Evolutionary conservation across 2,888 invertebrate genomes (phyloP), one percentile per base, ranked within the genome.

Genomic region (Quadriops clusia): DNA sequence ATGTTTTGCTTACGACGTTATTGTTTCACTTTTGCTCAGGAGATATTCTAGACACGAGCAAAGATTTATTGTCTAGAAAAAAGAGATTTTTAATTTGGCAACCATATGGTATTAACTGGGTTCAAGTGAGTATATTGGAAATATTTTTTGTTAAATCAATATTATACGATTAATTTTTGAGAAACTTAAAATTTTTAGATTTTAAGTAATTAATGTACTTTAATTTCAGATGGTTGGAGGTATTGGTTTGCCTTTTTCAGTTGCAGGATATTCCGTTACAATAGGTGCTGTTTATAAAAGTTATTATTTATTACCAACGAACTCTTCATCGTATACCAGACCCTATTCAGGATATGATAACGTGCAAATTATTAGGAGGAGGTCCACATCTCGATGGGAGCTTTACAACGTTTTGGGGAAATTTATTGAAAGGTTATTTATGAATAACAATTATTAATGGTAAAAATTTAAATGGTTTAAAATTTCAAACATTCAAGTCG

Each of bases 231-330:
- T 77, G 43, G 72, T 77, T 41, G 65, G 74, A 29, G 77, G 77
- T 47, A 60, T 77, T 33, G 77, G 77, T 49, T 60, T 77, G 14
- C 76, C 77, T 2, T 68, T 76, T 15, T 74, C 75, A 47, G 57
- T 73, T 9, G 68, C 68, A 51, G 68, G 70, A 48, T 64, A 71
- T 41, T 64, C 74, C 41, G 70, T 77, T 4, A 72, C 74, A 8
- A 64, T 74, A 17, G 77, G 77, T 1, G 69, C 71, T 6, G 75
- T 75, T 10, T 66, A 76, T 15, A 78, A 78, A 54, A 72, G 75
- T 38, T 75, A 74, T 53, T 78, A 76, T 55, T 63, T 69, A 37
- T 54, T 78, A 36, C 77, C 77, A 4, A 70, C 68, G 30, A 77
- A 77, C 47, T 68, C 70, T 42, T 57, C 68, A 1, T 64, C 68